Base-by-base conservation (phyloP, 2,797 vertebrate genomes). In the Neoniphon sammara region DNA sequence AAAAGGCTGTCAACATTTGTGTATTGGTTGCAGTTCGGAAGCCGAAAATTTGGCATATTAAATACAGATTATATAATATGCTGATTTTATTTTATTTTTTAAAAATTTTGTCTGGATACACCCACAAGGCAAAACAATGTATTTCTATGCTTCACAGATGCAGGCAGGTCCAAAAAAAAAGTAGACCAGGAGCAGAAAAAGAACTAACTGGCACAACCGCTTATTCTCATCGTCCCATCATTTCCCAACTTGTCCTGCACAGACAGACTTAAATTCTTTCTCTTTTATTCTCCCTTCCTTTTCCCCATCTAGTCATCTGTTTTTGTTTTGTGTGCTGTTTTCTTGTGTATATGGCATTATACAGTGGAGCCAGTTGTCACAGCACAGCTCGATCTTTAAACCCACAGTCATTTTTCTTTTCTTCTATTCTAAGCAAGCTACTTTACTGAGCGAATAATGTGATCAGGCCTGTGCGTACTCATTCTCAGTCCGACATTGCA, bases 371-470 rank as follows among this genome's bases (percentile, higher is more conserved):
- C 36, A 21, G 15, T 30, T 47, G 7, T 57, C 39, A 55, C 64
- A 46, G 66, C 5, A 23, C 53, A 62, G 50, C 47, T 62, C 10
- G 53, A 67, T 27, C 55, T 25, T 54, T 64, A 7, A 66, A 68
- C 39, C 47, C 39, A 17, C 21, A 9, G 25, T 27, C 25, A 27
- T 27, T 36, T 61, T 73, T 56, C 8, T 15, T 42, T 20, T 59
- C 20, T 58, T 61, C 25, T 27, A 27, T 27, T 27, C 25, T 27
- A 27, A 2, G 25, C 25, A 27, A 27, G 25, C 25, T 27, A 27
- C 25, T 27, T 27, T 2, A 27, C 4, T 27, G 25, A 27, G 36
- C 36, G 9, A 39, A 39, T 11, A 39, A 11, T 8, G 36, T 39
- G 36, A 11, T 39, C 36, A 39, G 25, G 25, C 25, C 25, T 27